Conservation (phyloP, 2,113 vertebrate species). For the Tiliqua scincoides region DNA sequence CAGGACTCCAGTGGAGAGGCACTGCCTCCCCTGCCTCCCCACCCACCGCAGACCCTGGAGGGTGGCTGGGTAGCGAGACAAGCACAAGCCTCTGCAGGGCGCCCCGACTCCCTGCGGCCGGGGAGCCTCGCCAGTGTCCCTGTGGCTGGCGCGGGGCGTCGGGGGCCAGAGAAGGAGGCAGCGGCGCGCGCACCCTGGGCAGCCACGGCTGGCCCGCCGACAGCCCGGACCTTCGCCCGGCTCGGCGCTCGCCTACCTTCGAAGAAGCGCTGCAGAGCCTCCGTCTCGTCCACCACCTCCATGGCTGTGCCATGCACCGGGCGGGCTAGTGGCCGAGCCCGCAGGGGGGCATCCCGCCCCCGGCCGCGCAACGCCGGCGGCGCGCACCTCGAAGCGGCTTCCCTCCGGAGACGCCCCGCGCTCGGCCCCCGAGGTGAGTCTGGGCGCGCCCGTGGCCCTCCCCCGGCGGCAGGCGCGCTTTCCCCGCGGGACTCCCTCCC, state of each 20-base stretch:
- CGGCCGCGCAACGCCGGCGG: conserved; percentile 77
- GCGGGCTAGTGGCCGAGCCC: conserved; percentile 51
- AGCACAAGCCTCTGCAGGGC: too few relatives aligned
- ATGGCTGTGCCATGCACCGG: conserved; percentile 77
- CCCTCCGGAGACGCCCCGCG: neutral
- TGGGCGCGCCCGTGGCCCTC: neutral
- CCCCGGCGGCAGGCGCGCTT: neutral
- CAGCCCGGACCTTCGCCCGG: neutral
- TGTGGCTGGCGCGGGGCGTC: neutral
- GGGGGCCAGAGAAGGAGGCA: too few relatives aligned
- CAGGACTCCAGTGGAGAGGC: too few relatives aligned
- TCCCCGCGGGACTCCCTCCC: neutral
- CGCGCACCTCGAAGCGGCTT: conserved; percentile 69
- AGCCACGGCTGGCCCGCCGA: neutral
- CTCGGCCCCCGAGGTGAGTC: neutral
- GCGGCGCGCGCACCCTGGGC: too few relatives aligned
- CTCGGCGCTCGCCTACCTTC: conserved; percentile 83
- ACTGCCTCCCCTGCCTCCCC: too few relatives aligned
- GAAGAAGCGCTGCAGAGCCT: conserved; percentile 97
- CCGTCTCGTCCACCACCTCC: conserved; percentile 99
- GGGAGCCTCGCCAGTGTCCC: neutral
- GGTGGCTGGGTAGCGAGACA: neutral
- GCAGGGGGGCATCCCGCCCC: conserved; percentile 62
- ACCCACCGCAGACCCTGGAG: too few relatives aligned
- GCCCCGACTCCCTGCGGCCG: too few relatives aligned